Conservation (phyloP, 2,113 vertebrate genomes). For the Fulica atra region DNA sequence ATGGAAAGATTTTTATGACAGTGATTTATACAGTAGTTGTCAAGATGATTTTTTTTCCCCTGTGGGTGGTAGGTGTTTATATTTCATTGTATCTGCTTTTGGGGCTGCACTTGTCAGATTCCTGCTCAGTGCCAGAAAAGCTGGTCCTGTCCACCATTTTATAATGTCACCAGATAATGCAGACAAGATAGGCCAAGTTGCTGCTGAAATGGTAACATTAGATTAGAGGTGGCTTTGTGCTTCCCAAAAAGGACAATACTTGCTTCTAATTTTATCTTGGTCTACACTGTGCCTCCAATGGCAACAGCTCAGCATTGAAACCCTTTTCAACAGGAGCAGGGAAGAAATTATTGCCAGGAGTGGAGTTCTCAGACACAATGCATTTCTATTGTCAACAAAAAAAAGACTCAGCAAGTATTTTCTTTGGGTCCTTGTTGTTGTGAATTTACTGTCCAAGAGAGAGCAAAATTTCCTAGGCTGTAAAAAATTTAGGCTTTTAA, state of each 20-base stretch:
- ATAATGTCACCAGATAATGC: neutral
- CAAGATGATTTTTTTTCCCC: neutral
- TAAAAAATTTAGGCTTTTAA: neutral
- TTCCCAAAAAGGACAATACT: neutral
- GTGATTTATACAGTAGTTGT: neutral
- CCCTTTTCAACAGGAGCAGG: neutral
- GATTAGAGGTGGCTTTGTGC: neutral
- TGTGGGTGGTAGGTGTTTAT: neutral
- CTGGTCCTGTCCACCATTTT: neutral
- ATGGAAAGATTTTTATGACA: neutral
- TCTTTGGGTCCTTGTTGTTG: neutral
- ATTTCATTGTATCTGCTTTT: neutral
- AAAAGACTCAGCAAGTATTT: neutral
- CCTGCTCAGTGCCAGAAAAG: neutral
- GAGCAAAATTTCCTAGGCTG: neutral
- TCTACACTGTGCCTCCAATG: slow-evolving; percentile 20
- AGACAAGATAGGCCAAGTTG: neutral
- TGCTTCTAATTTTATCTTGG: slow-evolving; percentile 18
- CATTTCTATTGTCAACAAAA: neutral
- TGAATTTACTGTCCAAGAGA: neutral
- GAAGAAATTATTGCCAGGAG: neutral
- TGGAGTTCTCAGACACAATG: neutral
- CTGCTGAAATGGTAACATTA: neutral
- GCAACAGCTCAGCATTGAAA: neutral
- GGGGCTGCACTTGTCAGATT: neutral